Evolutionary conservation across 2,888 invertebrate species (phyloP), one percentile per base, ranked within the genome.

Genomic region (Dynastes hyllus): DNA sequence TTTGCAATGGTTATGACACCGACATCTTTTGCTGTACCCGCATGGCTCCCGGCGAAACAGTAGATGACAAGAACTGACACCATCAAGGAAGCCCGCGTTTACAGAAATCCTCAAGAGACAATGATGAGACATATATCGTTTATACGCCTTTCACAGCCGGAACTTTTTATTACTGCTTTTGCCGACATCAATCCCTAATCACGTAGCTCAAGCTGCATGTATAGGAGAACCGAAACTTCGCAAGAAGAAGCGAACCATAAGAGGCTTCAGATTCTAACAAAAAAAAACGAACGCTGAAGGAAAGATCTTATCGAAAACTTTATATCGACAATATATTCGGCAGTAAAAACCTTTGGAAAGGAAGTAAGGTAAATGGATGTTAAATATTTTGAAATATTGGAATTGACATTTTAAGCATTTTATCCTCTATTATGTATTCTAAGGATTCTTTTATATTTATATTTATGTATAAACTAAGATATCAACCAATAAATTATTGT

Each of bases 11-110:
- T 80, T 77, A 79, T 82, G 81, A 80, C 81, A 80, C 78, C 69
- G 79, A 79, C 71, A 76, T 78, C 81, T 81, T 82, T 82, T 82
- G 82, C 45, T 81, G 77, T 73, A 79, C 84, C 84, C 84, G 84
- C 84, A 84, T 84, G 50, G 78, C 81, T 78, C 67, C 67, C 71
- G 77, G 80, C 78, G 77, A 77, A 70, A 66, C 75, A 71, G 75
- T 80, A 81, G 82, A 83, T 81, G 83, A 81, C 81, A 81, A 79
- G 79, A 79, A 80, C 81, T 81, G 81, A 82, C 81, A 80, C 80
- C 80, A 82, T 71, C 63, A 71, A 71, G 71, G 71, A 71, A 71
- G 71, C 37, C 63, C 77, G 77, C 77, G 79, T 79, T 63, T 71
- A 71, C 58, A 71, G 55, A 71, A 71, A 71, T 71, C 71, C 71